A percentile compares a stretch with the other conserved stretches of the same genome.
Conservation (phyloP, 30 jellyfish, hydroid and myxozoan genomes). For the Pelagia noctiluca region DNA sequence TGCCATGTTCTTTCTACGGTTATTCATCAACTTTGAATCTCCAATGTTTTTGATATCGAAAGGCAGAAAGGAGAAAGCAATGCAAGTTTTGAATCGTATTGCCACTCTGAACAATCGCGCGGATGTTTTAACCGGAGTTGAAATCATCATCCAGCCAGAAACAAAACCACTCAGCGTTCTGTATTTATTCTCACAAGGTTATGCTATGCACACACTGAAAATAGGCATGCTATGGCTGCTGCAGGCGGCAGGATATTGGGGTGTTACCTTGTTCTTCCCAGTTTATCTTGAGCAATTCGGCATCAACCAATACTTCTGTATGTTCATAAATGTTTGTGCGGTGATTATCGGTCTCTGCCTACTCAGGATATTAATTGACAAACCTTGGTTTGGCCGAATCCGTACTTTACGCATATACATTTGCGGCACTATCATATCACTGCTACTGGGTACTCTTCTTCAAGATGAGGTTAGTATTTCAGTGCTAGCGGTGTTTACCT, state of each 20-base stretch:
- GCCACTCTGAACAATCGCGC: conserved; percentile 26
- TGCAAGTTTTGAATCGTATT: conserved; percentile 24
- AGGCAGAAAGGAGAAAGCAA: conserved; percentile 62
- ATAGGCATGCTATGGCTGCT: conserved; percentile 52
- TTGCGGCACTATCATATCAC: conserved; percentile 30
- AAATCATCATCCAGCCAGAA: background rate
- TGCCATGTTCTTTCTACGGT: conserved; percentile 37
- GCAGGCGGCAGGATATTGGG: conserved; percentile 80
- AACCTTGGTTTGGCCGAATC: conserved; percentile 46
- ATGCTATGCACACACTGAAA: conserved; percentile 30
- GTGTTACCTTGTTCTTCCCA: conserved; percentile 66
- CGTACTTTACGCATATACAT: conserved; percentile 32
- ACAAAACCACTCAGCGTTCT: background rate
- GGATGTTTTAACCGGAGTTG: conserved; percentile 19
- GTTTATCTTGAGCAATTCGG: conserved; percentile 54
- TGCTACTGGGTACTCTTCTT: conserved; percentile 12
- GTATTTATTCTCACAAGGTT: conserved; percentile 25
- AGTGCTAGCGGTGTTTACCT: conserved; percentile 53
- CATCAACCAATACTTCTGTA: conserved; percentile 38
- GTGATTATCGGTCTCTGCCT: conserved; percentile 53
- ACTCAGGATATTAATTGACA: conserved; percentile 52
- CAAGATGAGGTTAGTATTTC: conserved; percentile 24
- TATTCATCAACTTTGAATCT: conserved; percentile 55
- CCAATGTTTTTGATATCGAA: conserved; percentile 58
- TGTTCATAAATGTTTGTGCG: conserved; percentile 55